These are phyloP conservation scores for Oophaga pumilio DNA, from an alignment of 2,113 vertebrate genomes.

Conservation along the genomic window DNA sequence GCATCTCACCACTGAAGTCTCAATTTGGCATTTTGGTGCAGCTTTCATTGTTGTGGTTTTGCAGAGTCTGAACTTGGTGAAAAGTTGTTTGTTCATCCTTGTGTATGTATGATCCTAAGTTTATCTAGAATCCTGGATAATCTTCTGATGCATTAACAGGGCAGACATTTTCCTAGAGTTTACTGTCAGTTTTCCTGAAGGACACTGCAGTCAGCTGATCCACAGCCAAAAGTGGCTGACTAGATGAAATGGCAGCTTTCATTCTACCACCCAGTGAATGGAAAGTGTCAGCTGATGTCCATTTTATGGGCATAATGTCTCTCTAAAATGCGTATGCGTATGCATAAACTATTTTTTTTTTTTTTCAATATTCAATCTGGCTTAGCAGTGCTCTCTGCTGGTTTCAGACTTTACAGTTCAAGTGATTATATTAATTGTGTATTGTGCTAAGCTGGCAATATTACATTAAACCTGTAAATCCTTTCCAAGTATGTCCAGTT, in stretches of 20 bases:
- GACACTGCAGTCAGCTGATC: background rate
- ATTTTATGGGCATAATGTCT: background rate
- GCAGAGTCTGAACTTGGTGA: background rate
- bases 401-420: too few species aligned
- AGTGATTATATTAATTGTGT: background rate
- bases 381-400: too few species aligned
- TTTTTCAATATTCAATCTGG: too few species aligned
- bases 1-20: background rate
- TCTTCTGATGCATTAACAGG: background rate
- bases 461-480: background rate
- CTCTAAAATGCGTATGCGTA: too few species aligned
- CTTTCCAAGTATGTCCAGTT: background rate
- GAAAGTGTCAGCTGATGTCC: background rate
- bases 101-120: background rate
- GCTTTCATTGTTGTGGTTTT: too few species aligned
- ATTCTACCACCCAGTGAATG: background rate
- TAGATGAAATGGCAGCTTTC: background rate
- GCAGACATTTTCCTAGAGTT: background rate
- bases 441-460: background rate
- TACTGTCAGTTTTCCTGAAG: background rate
- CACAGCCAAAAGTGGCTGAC: background rate
- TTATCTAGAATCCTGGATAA: background rate
- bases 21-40: background rate
- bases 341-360: too few species aligned
- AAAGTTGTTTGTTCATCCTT: background rate